Base-by-base conservation (phyloP, 2,797 vertebrate species). In the Myotis vivesi region DNA sequence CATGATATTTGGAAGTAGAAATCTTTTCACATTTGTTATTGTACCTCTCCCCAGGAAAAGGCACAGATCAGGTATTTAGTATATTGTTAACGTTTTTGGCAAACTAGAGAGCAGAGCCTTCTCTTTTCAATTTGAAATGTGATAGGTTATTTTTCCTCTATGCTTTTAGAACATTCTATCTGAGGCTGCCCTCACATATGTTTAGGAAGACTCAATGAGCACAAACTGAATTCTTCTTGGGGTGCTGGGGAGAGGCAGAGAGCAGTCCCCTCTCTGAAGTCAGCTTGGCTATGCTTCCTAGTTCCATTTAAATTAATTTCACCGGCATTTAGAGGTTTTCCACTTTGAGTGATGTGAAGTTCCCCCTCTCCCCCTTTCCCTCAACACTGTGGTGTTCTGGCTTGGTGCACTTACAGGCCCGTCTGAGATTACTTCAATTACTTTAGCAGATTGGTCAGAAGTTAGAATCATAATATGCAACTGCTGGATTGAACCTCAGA, bases 361-460 rank as follows among this genome's bases (percentile, higher is more conserved):
- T 66, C 55, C 36, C 0, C 8, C 15, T n/a, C 9, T 19, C 6
- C 10, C 17, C 57, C 41, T 75, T 76, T 80, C 44, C 22, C 5
- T 81, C 59, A 75, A 46, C 5, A 79, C 46, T n/a, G 16, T 19
- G 12, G 68, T 68, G 10, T 69, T 94, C 59, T 82, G 51, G 28
- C 72, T 87, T 89, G 19, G 73, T 46, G 66, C 5, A 51, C 66
- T 88, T 69, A 77, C 1, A 84, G 55, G 38, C n/a, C n/a, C 68
- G 90, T 79, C 22, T 68, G 68, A 87, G 68, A 83, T 55, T 36
- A 82, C 55, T 87, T 92, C 72, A 55, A 89, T 97, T 82, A 85
- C 64, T 84, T 84, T 49, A 72, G 46, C 7, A 91, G 87, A 89
- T 76, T 96, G 86, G 75, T 89, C 82, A 69, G 71, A 92, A 20